Evolutionary conservation across 2,797 vertebrate species (phyloP).

Genomic region (Microctenopoma stevenorrisi): DNA sequence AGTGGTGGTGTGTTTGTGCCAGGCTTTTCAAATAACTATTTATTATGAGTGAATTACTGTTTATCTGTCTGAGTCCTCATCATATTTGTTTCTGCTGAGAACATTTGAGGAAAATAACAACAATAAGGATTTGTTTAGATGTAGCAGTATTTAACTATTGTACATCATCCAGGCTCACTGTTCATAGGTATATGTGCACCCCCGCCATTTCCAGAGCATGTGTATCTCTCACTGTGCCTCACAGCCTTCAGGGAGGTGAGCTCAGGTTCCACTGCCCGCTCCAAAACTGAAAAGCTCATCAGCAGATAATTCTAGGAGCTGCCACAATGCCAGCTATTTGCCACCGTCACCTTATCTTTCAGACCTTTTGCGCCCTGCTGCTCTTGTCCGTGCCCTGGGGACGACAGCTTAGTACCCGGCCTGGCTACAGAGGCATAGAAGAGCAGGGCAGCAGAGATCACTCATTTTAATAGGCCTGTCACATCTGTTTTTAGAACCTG

Average conservation of each 20-base stretch:
- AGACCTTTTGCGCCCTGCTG: constrained; percentile 64
- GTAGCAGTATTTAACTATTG: constrained; percentile 3
- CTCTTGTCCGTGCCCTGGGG: constrained; percentile 68
- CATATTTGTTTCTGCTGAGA: not conserved
- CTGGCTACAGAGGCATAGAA: constrained; percentile 62
- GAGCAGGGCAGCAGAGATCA: constrained; percentile 76
- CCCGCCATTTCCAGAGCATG: constrained; percentile 20
- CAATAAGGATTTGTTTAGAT: not conserved
- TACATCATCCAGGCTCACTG: not conserved
- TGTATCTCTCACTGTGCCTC: constrained; percentile 47
- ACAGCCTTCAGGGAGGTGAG: constrained; percentile 57
- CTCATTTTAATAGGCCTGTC: constrained; percentile 87
- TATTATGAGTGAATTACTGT: not conserved
- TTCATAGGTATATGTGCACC: constrained; percentile 20
- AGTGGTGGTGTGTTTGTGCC: constrained; percentile 9
- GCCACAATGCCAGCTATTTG: constrained; percentile 81
- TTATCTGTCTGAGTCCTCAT: not conserved
- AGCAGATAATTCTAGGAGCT: constrained; percentile 82
- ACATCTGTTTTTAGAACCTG: constrained; percentile 85
- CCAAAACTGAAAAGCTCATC: constrained; percentile 76
- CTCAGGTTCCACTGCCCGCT: constrained; percentile 67
- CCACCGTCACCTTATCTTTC: constrained; percentile 79
- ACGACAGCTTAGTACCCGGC: constrained; percentile 75
- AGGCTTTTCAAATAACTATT: constrained; percentile 2
- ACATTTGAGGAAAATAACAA: not conserved